These are phyloP conservation scores for Megamerina dolium DNA, from an alignment of 2,888 invertebrate species.

Conservation along the genomic window DNA sequence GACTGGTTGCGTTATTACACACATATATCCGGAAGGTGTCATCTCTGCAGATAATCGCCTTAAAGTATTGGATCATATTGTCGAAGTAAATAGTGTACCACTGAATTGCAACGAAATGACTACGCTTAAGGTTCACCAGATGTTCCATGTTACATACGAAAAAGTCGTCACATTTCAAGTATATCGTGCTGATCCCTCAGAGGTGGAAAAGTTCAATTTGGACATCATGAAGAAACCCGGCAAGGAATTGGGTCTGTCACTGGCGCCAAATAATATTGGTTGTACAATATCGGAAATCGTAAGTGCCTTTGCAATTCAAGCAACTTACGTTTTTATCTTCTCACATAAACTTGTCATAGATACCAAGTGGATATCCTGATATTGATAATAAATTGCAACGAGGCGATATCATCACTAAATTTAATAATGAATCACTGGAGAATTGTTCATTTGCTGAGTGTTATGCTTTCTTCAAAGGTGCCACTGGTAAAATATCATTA, in stretches of 20 bases:
- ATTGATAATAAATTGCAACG: constrained; percentile 83
- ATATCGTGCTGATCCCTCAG: constrained; percentile 69
- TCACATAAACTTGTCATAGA: constrained; percentile 50
- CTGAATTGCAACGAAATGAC: constrained; percentile 69
- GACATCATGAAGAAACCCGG: constrained; percentile 84
- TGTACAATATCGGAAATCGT: constrained; percentile 93
- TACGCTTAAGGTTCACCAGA: constrained; percentile 74
- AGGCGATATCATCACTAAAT: constrained; percentile 84
- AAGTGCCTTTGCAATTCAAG: constrained; percentile 41
- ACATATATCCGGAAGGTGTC: constrained; percentile 86
- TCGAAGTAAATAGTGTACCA: constrained; percentile 77
- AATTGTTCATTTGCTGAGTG: constrained; percentile 75
- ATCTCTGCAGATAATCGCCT: constrained; percentile 87
- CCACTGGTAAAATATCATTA: constrained; percentile 72
- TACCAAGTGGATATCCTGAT: constrained; percentile 81
- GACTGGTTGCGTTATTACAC: constrained; percentile 87
- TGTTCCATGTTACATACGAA: constrained; percentile 76
- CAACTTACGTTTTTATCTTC: background rate
- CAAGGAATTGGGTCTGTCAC: constrained; percentile 80
- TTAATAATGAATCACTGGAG: constrained; percentile 81
- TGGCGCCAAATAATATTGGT: constrained; percentile 74
- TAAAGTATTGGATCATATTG: constrained; percentile 86
- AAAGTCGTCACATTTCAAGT: constrained; percentile 77
- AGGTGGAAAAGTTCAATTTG: constrained; percentile 69
- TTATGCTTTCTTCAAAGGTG: constrained; percentile 82